These are phyloP conservation scores for Podabrus alpinus DNA, from an alignment of 2,888 invertebrate species.

Conservation along the genomic window DNA sequence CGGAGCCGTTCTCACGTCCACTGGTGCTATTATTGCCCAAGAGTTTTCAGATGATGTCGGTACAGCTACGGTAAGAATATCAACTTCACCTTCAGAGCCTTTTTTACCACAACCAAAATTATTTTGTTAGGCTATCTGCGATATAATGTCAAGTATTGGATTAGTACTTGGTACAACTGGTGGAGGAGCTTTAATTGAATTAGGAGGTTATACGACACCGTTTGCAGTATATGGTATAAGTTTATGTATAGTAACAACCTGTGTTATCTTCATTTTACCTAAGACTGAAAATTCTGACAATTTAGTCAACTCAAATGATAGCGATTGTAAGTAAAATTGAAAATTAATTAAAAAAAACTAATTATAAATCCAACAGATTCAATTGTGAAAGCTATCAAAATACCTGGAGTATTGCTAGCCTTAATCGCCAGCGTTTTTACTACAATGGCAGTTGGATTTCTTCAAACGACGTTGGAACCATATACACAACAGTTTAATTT, in stretches of 20 bases:
- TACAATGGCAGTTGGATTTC: neutral
- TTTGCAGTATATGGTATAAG: neutral
- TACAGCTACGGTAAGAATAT: neutral
- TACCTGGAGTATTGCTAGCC: neutral
- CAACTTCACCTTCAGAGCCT: neutral
- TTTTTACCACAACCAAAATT: neutral
- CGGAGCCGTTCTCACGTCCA: neutral
- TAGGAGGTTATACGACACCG: neutral
- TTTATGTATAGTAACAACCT: neutral
- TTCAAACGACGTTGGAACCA: neutral
- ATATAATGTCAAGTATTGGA: neutral
- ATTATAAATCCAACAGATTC: neutral
- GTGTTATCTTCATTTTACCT: neutral
- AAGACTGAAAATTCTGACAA: neutral
- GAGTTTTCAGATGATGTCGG: neutral
- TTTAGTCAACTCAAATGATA: neutral
- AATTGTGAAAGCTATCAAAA: neutral
- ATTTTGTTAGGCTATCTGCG: neutral
- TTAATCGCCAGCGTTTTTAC: neutral
- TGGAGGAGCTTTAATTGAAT: neutral
- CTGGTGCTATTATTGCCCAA: neutral
- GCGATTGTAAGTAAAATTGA: neutral
- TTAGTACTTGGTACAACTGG: neutral
- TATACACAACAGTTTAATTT: neutral
- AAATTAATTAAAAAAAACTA: neutral